phyloP scores from a whole-genome alignment of 2,113 vertebrate species.

The Procavia capensis region DNA sequence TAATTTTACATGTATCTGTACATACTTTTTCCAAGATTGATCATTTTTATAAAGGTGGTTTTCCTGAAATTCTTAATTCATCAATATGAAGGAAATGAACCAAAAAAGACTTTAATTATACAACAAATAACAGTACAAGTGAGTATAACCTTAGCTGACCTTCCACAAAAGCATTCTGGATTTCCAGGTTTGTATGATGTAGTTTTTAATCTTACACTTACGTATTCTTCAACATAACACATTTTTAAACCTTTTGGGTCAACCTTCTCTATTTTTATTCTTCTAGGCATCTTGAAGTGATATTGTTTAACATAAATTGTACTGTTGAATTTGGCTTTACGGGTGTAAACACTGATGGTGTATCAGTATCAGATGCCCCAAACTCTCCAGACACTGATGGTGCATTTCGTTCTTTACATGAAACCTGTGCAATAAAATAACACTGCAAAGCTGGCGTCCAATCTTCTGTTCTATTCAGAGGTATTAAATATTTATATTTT shows the following conservation, averaged over 20 bases:
- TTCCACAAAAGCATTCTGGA: constrained; percentile 15
- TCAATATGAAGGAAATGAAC: constrained; percentile 89
- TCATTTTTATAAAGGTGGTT: constrained; percentile 84
- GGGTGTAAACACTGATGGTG: constrained; percentile 67
- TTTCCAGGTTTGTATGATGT: constrained; percentile 81
- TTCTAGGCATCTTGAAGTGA: constrained; percentile 64
- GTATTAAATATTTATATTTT: neutral
- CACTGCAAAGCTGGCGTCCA: constrained; percentile 78
- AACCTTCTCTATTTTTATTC: constrained; percentile 79
- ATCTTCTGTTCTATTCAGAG: constrained; percentile 63
- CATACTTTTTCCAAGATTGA: constrained; percentile 84
- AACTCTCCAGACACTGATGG: constrained; percentile 86
- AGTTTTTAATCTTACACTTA: constrained; percentile 80
- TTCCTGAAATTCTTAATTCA: constrained; percentile 82
- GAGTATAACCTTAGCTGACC: constrained; percentile 79
- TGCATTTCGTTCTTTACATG: constrained; percentile 87
- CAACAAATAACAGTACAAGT: constrained; percentile 81
- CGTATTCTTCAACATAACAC: constrained; percentile 72
- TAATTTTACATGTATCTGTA: constrained; percentile 84
- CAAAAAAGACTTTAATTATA: constrained; percentile 78
- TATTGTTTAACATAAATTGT: constrained; percentile 79
- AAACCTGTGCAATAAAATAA: constrained; percentile 89
- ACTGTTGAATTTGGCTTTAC: constrained; percentile 77
- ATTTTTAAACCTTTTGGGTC: constrained; percentile 63
- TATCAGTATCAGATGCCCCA: constrained; percentile 77